Evolutionary conservation across 2,113 vertebrate species (phyloP).

Genomic region (Excalfactoria chinensis): DNA sequence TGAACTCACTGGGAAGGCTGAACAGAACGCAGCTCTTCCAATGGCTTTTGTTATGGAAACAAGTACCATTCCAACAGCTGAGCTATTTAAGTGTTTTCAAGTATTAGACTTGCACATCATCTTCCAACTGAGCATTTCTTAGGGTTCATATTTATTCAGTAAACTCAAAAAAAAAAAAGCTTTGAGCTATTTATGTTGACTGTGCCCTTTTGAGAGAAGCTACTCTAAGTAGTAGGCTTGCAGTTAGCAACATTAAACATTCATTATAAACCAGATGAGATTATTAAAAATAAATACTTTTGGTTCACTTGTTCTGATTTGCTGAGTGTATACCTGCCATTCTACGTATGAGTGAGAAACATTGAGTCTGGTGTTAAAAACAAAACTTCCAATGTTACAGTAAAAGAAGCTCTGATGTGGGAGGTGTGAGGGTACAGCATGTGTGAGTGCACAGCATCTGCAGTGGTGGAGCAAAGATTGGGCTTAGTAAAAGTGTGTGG

Average conservation of each 20-base stretch:
- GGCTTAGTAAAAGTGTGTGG: constrained; percentile 11
- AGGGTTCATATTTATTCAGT: background rate
- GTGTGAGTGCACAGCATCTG: background rate
- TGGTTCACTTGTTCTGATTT: background rate
- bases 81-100: background rate
- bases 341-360: background rate
- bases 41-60: rapidly evolving
- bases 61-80: background rate
- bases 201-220: constrained; percentile 3
- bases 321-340: background rate
- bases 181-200: constrained; percentile 35
- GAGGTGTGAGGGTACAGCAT: constrained; percentile 1
- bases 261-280: constrained; percentile 12
- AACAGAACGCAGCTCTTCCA: background rate
- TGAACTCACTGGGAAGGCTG: background rate
- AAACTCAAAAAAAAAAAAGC: background rate
- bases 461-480: background rate
- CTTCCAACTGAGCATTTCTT: background rate
- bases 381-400: background rate
- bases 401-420: background rate
- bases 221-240: background rate
- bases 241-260: constrained; percentile 47
- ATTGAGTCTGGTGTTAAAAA: background rate
- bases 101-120: background rate
- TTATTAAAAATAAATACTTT: constrained; percentile 56